Evolutionary conservation across 2,113 vertebrate genomes (phyloP).

Genomic region (Albula glossodonta): DNA sequence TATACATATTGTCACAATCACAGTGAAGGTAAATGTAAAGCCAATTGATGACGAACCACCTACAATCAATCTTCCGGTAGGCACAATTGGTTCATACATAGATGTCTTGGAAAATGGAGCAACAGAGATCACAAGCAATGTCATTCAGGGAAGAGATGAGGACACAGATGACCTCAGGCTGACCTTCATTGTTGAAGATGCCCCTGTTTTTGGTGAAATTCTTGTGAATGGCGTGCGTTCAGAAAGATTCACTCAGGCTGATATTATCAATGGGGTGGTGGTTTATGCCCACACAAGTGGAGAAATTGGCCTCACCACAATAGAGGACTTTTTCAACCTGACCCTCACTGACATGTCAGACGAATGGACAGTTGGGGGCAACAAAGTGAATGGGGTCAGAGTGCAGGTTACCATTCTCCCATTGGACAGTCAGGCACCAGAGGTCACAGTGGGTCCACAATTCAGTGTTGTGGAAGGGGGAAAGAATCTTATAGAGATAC

Average conservation of each 20-base stretch:
- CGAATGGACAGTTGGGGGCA: slow-evolving; percentile 84
- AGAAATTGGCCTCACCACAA: slow-evolving; percentile 83
- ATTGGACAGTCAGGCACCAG: slow-evolving; percentile 85
- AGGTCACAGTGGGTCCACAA: slow-evolving; percentile 76
- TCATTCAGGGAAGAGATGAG: slow-evolving; percentile 81
- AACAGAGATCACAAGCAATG: slow-evolving; percentile 84
- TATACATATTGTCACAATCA: slow-evolving; percentile 86
- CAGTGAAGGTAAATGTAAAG: slow-evolving; percentile 78
- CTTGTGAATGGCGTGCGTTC: slow-evolving; percentile 78
- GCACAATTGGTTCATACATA: slow-evolving; percentile 84
- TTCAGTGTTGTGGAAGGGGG: slow-evolving; percentile 82
- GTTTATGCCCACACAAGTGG: slow-evolving; percentile 86
- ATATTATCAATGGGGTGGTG: slow-evolving; percentile 86
- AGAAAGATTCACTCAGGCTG: slow-evolving; percentile 84
- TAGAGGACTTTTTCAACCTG: slow-evolving; percentile 86
- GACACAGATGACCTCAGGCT: slow-evolving; percentile 87
- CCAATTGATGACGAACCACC: slow-evolving; percentile 80
- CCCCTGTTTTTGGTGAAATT: slow-evolving; percentile 80
- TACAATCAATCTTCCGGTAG: slow-evolving; percentile 71
- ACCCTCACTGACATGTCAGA: slow-evolving; percentile 86
- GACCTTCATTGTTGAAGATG: slow-evolving; percentile 86
- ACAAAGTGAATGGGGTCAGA: slow-evolving; percentile 79
- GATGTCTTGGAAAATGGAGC: slow-evolving; percentile 89
- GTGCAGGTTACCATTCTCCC: slow-evolving; percentile 91
- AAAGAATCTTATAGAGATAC: slow-evolving; percentile 74